Evolutionary conservation across 2,797 vertebrate species (phyloP), one percentile per base, ranked within the genome.

Genomic region (Pipistrellus kuhlii): DNA sequence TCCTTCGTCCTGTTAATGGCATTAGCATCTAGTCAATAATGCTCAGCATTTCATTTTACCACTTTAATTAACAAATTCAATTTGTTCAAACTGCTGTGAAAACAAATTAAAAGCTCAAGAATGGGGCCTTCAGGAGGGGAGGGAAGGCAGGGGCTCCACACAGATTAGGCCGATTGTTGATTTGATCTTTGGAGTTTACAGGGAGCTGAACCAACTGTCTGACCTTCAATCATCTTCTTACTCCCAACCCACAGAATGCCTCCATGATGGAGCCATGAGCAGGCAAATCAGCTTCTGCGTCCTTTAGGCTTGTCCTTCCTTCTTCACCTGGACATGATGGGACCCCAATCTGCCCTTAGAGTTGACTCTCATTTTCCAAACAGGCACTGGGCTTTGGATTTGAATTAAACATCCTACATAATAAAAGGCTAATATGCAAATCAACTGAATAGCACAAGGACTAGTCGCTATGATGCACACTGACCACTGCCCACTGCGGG

Each of bases 41-140:
- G 99, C 99, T 99, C 99, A 99, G 99, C 99, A 99, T 99, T 99
- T 99, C 99, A 99, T 99, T 99, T 99, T 99, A 99, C 99, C 98
- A 99, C 99, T 99, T 99, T 99, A 99, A 99, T 99, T 99, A 99
- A 99, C 99, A 99, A 99, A 99, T 99, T 99, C 98, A 99, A 99
- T 99, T 99, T 99, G 99, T 99, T 99, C 97, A 98, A 99, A 99
- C 98, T 9, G 15, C 98, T 98, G 98, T 98, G 98, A 98, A 98
- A 98, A 98, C 98, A 98, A 98, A 98, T 98, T 98, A 98, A 98
- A 98, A 98, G 98, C 98, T 98, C 96, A 97, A 95, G 92, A 96
- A 91, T 75, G 75, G 88, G 94, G 90, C 92, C 80, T 95, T 77
- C 27, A 83, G 93, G 86, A 93, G 85, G 51, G 38, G 66, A n/a